Percentiles rank a stretch among this genome's conserved stretches.
These are phyloP conservation scores for Zapus hudsonius DNA, from an alignment of 2,113 vertebrate species.

Conservation along the genomic window DNA sequence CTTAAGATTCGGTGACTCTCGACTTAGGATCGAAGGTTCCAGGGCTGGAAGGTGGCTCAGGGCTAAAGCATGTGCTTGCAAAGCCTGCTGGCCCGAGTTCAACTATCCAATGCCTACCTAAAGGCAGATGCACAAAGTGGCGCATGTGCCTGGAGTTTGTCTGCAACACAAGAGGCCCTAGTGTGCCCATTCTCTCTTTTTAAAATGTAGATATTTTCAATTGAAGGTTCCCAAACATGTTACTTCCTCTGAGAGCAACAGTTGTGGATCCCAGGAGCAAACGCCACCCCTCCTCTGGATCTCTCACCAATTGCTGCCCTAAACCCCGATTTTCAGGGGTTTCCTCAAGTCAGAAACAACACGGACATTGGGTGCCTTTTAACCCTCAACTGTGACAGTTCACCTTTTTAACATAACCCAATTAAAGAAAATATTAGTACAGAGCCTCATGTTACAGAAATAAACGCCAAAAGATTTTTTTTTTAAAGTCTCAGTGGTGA, in stretches of 20 bases:
- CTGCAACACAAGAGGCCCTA: too few relatives aligned
- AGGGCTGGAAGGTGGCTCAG: neutral
- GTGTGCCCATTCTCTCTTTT: too few relatives aligned
- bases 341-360: neutral
- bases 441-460: slow-evolving; percentile 5
- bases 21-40: slow-evolving; percentile 36
- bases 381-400: neutral
- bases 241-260: slow-evolving; percentile 24
- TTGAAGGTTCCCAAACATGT: neutral
- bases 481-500: neutral
- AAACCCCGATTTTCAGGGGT: neutral
- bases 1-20: neutral
- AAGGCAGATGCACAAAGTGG: too few relatives aligned
- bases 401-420: neutral
- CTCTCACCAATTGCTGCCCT: neutral
- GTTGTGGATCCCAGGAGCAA: slow-evolving; percentile 24
- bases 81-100: too few relatives aligned
- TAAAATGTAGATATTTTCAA: too few relatives aligned
- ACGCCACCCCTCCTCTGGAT: neutral
- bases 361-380: neutral
- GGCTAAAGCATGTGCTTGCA: too few relatives aligned
- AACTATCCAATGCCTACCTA: too few relatives aligned
- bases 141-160: too few relatives aligned
- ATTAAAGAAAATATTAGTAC: neutral
- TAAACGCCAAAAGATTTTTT: neutral